Base-by-base conservation (phyloP, 2,888 invertebrate genomes). In the Mythimna impura region DNA sequence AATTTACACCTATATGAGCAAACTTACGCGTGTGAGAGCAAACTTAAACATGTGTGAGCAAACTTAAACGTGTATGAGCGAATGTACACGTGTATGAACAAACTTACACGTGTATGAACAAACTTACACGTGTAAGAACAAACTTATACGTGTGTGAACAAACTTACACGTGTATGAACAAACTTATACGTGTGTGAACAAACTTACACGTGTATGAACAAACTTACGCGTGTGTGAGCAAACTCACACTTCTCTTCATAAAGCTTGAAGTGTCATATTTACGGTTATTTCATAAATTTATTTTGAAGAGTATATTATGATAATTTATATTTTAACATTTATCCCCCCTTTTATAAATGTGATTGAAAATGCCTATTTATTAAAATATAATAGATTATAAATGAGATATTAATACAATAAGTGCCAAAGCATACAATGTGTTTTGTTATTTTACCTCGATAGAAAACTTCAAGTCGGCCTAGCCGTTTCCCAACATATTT, bases 341-440 rank as follows among this genome's bases (percentile, higher is more conserved):
- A 78, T 80, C 62, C 75, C 20, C 50, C 17, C 50, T 75, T 60
- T 82, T 76, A 22, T 83, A 78, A 73, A 79, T 80, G 79, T 82
- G 71, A 81, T 82, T 79, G 60, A 67, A 80, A 78, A 70, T 71
- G 76, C 76, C 78, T 85, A 83, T 81, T 83, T 81, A 83, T 85
- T 83, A 34, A 67, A 71, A 69, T 72, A 72, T 55, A 58, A 36
- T 55, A 74, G 34, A 22, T 30, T 78, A 71, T 75, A 73, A 76
- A 72, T 14, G 40, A 76, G 63, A 80, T 80, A 76, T 85, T 61
- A 78, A 73, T 82, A 78, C 54, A 77, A 52, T 80, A 85, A 81
- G 77, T 85, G 83, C 86, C 87, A 87, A 85, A 85, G 83, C 74
- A 67, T 34, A 14, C 0, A 52, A 8, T 0, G 40, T 55, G 67